These are phyloP conservation scores for Drosophila sordidula DNA, from an alignment of 2,888 invertebrate species.

Conservation along the genomic window DNA sequence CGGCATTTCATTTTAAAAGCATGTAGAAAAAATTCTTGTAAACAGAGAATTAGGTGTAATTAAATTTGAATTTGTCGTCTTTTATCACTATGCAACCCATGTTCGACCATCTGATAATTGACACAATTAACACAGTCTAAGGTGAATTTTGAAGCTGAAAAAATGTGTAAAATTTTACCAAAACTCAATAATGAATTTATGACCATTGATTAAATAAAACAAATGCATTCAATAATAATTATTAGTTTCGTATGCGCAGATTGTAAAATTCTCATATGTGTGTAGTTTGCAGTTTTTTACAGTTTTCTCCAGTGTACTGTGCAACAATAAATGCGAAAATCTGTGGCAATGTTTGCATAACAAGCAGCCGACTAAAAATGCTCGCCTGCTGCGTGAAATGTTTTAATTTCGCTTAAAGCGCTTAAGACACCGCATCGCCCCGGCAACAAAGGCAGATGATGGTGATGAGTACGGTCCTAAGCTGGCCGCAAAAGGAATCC, in stretches of 20 bases:
- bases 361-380: conserved; percentile 38
- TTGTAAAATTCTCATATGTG: not conserved
- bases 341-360: conserved; percentile 57
- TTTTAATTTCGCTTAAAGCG: conserved; percentile 78
- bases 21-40: too few relatives aligned
- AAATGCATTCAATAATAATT: not conserved
- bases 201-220: too few relatives aligned
- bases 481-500: conserved; percentile 64
- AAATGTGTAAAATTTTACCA: not conserved
- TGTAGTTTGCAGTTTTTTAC: not conserved
- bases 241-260: not conserved
- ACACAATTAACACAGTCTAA: not conserved
- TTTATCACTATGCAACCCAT: too few relatives aligned
- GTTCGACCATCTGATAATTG: too few relatives aligned
- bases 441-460: conserved; percentile 58
- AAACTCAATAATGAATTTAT: too few relatives aligned
- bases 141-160: not conserved
- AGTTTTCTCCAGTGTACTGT: conserved; percentile 25
- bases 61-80: too few relatives aligned
- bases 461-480: conserved; percentile 56
- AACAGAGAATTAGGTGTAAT: too few relatives aligned
- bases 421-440: conserved; percentile 67
- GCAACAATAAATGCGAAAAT: conserved; percentile 39
- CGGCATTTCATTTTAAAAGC: too few relatives aligned
- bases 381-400: conserved; percentile 68